Conservation (phyloP, 2,797 vertebrate species). For the Eupleurogrammus muticus region DNA sequence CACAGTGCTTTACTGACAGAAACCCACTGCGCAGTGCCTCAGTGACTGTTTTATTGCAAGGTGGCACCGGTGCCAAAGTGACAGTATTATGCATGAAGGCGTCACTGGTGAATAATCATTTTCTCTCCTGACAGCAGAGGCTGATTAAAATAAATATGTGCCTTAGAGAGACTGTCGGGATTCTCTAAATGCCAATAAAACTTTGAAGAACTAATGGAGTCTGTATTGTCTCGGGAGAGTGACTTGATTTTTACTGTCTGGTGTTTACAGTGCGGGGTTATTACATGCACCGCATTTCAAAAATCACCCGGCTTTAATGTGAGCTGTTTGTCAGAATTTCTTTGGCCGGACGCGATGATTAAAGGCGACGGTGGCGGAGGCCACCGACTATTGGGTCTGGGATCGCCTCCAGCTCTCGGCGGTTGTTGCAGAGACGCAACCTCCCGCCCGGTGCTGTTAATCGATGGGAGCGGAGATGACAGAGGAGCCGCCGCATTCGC, state of each 20-base stretch:
- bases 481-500: slow-evolving; percentile 29
- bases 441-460: slow-evolving; percentile 57
- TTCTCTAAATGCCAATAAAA: slow-evolving; percentile 67
- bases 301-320: slow-evolving; percentile 61
- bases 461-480: slow-evolving; percentile 30
- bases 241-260: slow-evolving; percentile 46
- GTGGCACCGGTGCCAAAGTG: slow-evolving; percentile 59
- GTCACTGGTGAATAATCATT: slow-evolving; percentile 62
- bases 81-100: slow-evolving; percentile 66
- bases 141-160: slow-evolving; percentile 71
- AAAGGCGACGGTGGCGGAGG: slow-evolving; percentile 66
- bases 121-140: slow-evolving; percentile 52
- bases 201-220: slow-evolving; percentile 55
- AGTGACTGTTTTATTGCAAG: slow-evolving; percentile 59
- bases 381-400: slow-evolving; percentile 70
- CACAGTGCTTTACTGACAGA: slow-evolving; percentile 59
- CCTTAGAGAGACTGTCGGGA: slow-evolving; percentile 56
- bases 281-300: slow-evolving; percentile 46
- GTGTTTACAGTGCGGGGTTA: slow-evolving; percentile 31
- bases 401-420: slow-evolving; percentile 78
- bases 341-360: slow-evolving; percentile 68
- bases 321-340: slow-evolving; percentile 48
- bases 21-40: slow-evolving; percentile 40
- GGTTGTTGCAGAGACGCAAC: slow-evolving; percentile 63
- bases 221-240: slow-evolving; percentile 26